phyloP scores from a whole-genome alignment of 2,888 invertebrate species.

The Tipula vernalis region DNA sequence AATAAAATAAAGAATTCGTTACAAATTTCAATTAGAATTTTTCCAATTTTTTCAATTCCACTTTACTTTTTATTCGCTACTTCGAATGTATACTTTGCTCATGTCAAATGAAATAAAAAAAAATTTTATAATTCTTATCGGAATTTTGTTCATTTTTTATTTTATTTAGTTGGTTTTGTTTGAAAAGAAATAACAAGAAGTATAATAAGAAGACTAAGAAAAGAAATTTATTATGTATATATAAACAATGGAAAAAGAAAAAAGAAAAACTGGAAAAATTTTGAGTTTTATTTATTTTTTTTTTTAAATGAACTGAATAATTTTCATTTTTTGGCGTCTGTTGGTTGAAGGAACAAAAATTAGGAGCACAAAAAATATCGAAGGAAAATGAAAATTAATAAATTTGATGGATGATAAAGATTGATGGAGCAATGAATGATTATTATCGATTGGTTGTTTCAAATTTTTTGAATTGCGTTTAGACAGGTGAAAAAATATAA shows the following conservation, averaged over 20 bases:
- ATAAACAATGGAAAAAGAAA: neutral
- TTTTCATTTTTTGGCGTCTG: neutral
- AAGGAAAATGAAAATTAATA: neutral
- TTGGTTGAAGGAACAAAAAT: slow-evolving; percentile 7
- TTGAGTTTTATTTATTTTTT: neutral
- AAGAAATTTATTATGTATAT: neutral
- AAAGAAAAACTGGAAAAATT: neutral
- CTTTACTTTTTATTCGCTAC: neutral
- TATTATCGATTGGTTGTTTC: neutral
- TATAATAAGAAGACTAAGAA: neutral
- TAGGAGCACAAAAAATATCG: neutral
- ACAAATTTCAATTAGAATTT: slow-evolving; percentile 7
- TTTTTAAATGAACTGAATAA: slow-evolving; percentile 8
- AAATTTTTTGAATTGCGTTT: neutral
- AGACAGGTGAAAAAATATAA: neutral
- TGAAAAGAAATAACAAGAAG: neutral
- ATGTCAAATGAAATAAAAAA: neutral
- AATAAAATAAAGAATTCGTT: slow-evolving; percentile 5
- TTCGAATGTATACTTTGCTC: neutral
- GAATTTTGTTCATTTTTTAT: neutral
- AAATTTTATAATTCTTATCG: slow-evolving; percentile 7
- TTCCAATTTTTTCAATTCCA: neutral
- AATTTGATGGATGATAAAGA: neutral
- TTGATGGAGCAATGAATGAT: neutral
- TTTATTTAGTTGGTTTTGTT: neutral